Conservation (phyloP, 2,888 invertebrate genomes). For the Cantharis rufa region DNA sequence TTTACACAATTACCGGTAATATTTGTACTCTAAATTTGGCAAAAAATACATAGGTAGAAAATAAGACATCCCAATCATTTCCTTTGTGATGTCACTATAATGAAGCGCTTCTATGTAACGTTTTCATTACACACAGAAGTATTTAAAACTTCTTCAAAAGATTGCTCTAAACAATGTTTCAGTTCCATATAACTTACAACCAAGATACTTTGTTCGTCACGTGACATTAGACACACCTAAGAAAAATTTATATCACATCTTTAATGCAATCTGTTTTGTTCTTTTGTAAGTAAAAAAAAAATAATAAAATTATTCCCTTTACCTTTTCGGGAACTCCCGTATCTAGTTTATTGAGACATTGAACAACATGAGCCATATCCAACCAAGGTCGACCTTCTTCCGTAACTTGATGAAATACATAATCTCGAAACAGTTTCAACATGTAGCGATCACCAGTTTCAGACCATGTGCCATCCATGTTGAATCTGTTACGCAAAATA, state of each 20-base stretch:
- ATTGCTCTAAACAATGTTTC: slow-evolving; percentile 91
- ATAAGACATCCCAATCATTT: slow-evolving; percentile 41
- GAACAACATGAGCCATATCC: slow-evolving; percentile 93
- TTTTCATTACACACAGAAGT: slow-evolving; percentile 54
- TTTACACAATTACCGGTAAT: slow-evolving; percentile 12
- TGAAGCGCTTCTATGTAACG: slow-evolving; percentile 36
- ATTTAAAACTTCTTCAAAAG: slow-evolving; percentile 81
- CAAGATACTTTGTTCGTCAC: slow-evolving; percentile 94
- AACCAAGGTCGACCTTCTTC: slow-evolving; percentile 94
- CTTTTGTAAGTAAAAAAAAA: not conserved
- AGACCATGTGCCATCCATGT: slow-evolving; percentile 92
- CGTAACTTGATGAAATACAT: slow-evolving; percentile 93
- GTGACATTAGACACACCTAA: slow-evolving; percentile 91
- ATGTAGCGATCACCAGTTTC: slow-evolving; percentile 98
- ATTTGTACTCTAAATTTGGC: slow-evolving; percentile 39
- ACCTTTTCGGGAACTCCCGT: slow-evolving; percentile 81
- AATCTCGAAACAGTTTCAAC: slow-evolving; percentile 97
- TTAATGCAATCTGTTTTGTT: not conserved
- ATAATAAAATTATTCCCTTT: slow-evolving; percentile 19
- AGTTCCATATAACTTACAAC: slow-evolving; percentile 95
- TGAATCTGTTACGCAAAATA: slow-evolving; percentile 66
- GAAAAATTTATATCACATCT: slow-evolving; percentile 28
- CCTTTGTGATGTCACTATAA: slow-evolving; percentile 26
- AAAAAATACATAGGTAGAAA: slow-evolving; percentile 28
- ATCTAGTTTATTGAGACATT: slow-evolving; percentile 91